phyloP scores from a whole-genome alignment of 1,140 invertebrate genomes.

The Drosophila kikkawai region DNA sequence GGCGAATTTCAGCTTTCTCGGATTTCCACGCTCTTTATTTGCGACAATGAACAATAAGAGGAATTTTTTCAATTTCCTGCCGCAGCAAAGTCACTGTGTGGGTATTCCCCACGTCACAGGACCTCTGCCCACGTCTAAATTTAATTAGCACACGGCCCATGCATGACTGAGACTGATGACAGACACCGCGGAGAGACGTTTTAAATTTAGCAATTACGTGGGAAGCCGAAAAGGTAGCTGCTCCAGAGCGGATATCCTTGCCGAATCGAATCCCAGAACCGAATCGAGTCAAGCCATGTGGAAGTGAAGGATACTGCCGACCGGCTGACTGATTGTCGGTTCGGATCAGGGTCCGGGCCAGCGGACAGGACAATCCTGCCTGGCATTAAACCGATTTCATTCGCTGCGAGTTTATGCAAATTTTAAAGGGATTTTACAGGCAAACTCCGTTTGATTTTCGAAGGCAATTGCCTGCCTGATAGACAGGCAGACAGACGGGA shows the following conservation, averaged over 20 bases:
- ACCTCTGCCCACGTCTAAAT: slow-evolving; percentile 35
- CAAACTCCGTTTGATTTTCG: slow-evolving; percentile 7
- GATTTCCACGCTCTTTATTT: slow-evolving; percentile 40
- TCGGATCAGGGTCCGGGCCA: slow-evolving; percentile 25
- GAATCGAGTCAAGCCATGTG: slow-evolving; percentile 66
- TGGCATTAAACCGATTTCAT: slow-evolving; percentile 37
- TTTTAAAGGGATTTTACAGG: slow-evolving; percentile 41
- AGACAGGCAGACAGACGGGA: not conserved
- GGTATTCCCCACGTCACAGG: slow-evolving; percentile 13
- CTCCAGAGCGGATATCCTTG: slow-evolving; percentile 67
- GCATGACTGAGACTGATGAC: slow-evolving; percentile 50
- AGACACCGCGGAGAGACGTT: slow-evolving; percentile 3
- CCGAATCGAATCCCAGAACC: slow-evolving; percentile 47
- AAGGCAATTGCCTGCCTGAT: slow-evolving; percentile 23
- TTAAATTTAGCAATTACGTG: slow-evolving; percentile 72
- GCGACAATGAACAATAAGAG: slow-evolving; percentile 29
- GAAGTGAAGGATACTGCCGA: slow-evolving; percentile 71
- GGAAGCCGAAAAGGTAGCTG: slow-evolving; percentile 8
- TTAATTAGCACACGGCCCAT: slow-evolving; percentile 59
- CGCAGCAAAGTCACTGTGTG: slow-evolving; percentile 39
- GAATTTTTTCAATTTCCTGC: slow-evolving; percentile 59
- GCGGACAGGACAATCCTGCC: slow-evolving; percentile 37
- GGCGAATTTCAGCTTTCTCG: slow-evolving; percentile 14
- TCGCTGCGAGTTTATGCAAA: slow-evolving; percentile 39
- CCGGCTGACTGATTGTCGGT: slow-evolving; percentile 30